A percentile compares a stretch with the other conserved stretches of the same genome.
Conservation (phyloP, 2,888 invertebrate species). For the Melieria omissa region DNA sequence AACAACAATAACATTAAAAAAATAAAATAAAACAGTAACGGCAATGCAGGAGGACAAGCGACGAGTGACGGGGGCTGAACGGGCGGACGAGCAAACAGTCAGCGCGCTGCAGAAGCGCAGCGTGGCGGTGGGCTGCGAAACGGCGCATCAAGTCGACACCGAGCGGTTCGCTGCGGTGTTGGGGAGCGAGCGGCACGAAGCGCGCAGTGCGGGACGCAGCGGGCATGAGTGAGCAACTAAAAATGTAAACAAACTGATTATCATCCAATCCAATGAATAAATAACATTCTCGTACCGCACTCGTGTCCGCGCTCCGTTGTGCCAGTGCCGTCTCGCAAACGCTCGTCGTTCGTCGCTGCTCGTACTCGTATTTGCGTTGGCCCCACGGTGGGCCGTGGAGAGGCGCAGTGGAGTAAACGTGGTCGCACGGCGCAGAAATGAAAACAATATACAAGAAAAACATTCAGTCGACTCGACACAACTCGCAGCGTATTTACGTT, state of each 20-base stretch:
- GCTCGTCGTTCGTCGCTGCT: too few relatives aligned
- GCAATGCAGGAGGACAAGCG: background rate
- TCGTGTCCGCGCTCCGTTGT: too few relatives aligned
- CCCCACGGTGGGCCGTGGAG: too few relatives aligned
- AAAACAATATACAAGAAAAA: too few relatives aligned
- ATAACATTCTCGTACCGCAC: conserved; percentile 46
- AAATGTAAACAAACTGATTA: conserved; percentile 66
- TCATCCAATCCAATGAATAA: conserved; percentile 64
- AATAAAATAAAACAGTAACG: conserved; percentile 32
- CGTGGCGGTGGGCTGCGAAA: conserved; percentile 12
- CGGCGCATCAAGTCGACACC: too few relatives aligned
- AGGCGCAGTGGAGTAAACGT: too few relatives aligned
- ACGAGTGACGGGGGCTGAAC: too few relatives aligned
- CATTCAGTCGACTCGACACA: too few relatives aligned
- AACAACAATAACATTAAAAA: conserved; percentile 27
- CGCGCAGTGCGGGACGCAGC: background rate
- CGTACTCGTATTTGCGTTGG: too few relatives aligned
- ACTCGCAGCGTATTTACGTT: too few relatives aligned
- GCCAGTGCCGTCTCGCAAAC: too few relatives aligned
- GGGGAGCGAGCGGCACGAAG: background rate
- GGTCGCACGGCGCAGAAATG: too few relatives aligned
- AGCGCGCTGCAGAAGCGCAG: background rate
- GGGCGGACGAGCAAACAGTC: background rate
- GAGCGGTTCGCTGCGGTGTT: background rate
- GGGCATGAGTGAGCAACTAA: conserved; percentile 52